Evolutionary conservation across 2,888 invertebrate species (phyloP), one percentile per base, ranked within the genome.

Genomic region (Sthenelais limicola): DNA sequence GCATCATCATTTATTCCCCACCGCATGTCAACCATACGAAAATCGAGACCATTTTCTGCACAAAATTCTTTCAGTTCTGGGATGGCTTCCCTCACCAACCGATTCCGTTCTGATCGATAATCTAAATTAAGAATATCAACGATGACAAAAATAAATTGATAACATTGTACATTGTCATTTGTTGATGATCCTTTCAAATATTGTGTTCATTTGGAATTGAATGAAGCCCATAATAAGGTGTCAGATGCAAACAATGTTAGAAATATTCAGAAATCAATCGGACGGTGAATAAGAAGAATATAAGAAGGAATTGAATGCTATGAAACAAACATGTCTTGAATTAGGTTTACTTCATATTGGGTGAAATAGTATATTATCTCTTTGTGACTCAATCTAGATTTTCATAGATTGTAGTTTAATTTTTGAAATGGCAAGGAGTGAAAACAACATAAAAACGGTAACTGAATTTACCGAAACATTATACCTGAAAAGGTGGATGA

Each of bases 1-100:
- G 82, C 83, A 62, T 85, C 83, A n/a, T 85, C 83, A n/a, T 84
- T 84, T 35, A 86, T 79, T 28, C 86, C 86, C 86, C 86, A 86
- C 24, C 86, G 77, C 83, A 86, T 82, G 77, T 86, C 86, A 24
- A 86, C 83, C 67, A 86, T 80, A 73, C 38, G 83, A 72, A 86
- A 86, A 75, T 85, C 84, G 18, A 86, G 80, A 56, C 79, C 84
- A n/a, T 75, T 73, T 21, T 72, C 54, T 1, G 80, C 71, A 75
- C 86, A 86, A 75, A 76, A 80, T 32, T 82, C 78, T 58, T 82
- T 79, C 32, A 86, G 72, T 21, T 79, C 51, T 1, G 86, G 84
- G 58, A 81, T 83, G 0, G 81, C 84, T n/a, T 81, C 75, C 15
- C 76, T 73, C 1, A 82, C 79, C 35, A 86, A 76, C 30, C 79